A percentile compares a stretch with the other conserved stretches of the same genome.
These are phyloP conservation scores for Phrixothrix hirtus DNA, from an alignment of 2,888 invertebrate genomes.

Conservation along the genomic window DNA sequence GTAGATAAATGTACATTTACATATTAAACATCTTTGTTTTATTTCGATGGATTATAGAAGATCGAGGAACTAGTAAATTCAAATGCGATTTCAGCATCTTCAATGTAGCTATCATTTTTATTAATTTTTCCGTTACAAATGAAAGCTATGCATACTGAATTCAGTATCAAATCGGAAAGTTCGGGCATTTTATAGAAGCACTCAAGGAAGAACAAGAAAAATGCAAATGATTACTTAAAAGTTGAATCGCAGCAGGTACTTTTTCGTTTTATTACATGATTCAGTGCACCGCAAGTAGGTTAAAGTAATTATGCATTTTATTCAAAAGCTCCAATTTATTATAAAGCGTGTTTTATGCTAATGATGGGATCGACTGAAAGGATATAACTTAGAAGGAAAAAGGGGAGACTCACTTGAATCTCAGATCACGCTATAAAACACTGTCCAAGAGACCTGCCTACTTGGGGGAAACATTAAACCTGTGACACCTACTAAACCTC, in stretches of 20 bases:
- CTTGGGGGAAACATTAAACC: conserved; percentile 29
- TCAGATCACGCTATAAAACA: conserved; percentile 47
- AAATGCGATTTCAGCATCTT: conserved; percentile 31
- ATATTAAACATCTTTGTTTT: conserved; percentile 38
- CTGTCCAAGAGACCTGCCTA: conserved; percentile 41
- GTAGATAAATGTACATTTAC: conserved; percentile 45
- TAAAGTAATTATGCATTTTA: conserved; percentile 53
- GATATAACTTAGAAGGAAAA: conserved; percentile 45
- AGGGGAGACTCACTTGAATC: conserved; percentile 41
- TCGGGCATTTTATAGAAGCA: conserved; percentile 22
- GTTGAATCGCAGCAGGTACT: conserved; percentile 48
- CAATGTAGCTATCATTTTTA: conserved; percentile 32
- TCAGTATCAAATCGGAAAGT: conserved; percentile 25
- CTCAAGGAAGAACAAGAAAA: conserved; percentile 35
- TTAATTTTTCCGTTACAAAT: conserved; percentile 36
- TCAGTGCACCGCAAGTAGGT: conserved; percentile 48
- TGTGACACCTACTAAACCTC: conserved; percentile 30
- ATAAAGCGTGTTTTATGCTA: conserved; percentile 50
- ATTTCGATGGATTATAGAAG: conserved; percentile 28
- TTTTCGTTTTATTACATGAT: conserved; percentile 47
- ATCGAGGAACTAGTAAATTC: conserved; percentile 34
- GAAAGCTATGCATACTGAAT: conserved; percentile 27
- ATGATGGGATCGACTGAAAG: conserved; percentile 47
- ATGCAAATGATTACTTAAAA: conserved; percentile 45
- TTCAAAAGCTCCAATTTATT: conserved; percentile 52